A percentile compares a stretch with the other conserved stretches of the same genome.
These are phyloP conservation scores for Tenthredo distinguenda DNA, from an alignment of 2,888 invertebrate species.

Conservation along the genomic window DNA sequence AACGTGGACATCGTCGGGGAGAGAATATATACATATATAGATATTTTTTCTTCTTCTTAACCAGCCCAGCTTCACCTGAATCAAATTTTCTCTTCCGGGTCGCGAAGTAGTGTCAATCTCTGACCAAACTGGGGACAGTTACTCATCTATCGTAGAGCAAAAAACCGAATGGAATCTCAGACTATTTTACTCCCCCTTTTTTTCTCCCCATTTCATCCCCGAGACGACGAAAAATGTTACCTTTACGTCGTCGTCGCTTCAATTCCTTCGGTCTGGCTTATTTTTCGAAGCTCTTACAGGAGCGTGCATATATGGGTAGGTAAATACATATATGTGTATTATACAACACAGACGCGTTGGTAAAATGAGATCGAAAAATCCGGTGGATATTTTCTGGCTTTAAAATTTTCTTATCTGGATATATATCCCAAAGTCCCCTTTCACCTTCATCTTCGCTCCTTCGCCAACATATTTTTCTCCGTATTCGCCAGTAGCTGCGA, in stretches of 20 bases:
- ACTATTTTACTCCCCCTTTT: not conserved
- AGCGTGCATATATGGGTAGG: not conserved
- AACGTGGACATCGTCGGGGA: slow-evolving; percentile 15
- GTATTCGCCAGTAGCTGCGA: not conserved
- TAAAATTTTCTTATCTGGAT: slow-evolving; percentile 26
- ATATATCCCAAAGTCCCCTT: not conserved
- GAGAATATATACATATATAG: not conserved
- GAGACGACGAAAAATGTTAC: not conserved
- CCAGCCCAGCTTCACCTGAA: not conserved
- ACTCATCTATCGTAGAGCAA: not conserved
- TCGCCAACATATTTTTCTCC: not conserved
- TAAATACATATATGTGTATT: not conserved
- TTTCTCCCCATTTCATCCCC: not conserved
- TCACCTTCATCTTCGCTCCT: not conserved
- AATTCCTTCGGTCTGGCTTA: not conserved
- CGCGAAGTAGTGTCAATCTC: slow-evolving; percentile 26
- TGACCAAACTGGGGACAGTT: not conserved
- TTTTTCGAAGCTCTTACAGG: not conserved
- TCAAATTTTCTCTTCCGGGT: not conserved
- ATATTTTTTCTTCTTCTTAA: not conserved
- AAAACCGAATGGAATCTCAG: not conserved
- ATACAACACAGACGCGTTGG: not conserved
- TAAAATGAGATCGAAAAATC: slow-evolving; percentile 19
- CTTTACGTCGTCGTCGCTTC: not conserved
- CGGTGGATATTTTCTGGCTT: slow-evolving; percentile 15